A percentile compares a stretch with the other conserved stretches of the same genome.
These are phyloP conservation scores for Hoplodrina blanda DNA, from an alignment of 2,888 invertebrate genomes.

Conservation along the genomic window DNA sequence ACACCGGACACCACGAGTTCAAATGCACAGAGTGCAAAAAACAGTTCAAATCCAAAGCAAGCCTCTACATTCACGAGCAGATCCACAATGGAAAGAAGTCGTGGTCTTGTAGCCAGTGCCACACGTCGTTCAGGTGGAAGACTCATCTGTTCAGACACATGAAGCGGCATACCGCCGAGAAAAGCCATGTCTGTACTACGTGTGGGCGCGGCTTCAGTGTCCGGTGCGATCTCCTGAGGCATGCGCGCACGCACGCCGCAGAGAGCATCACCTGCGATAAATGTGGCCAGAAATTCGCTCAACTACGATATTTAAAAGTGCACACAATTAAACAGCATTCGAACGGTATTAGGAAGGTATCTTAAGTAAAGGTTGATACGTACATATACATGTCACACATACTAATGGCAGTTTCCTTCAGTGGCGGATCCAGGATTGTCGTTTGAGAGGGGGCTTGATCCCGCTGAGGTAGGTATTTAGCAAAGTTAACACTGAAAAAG, in stretches of 20 bases:
- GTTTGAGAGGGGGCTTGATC: too few species aligned
- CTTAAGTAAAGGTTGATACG: conserved; percentile 6
- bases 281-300: conserved; percentile 87
- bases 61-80: conserved; percentile 87
- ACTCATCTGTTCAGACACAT: conserved; percentile 84
- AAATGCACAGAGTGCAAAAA: conserved; percentile 87
- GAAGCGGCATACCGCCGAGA: conserved; percentile 81
- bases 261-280: conserved; percentile 81
- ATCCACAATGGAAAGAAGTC: conserved; percentile 73
- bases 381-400: background rate
- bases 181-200: conserved; percentile 80
- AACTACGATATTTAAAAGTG: conserved; percentile 88
- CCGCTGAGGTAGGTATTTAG: too few species aligned
- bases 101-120: conserved; percentile 75
- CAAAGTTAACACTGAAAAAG: too few species aligned
- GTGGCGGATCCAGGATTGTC: too few species aligned
- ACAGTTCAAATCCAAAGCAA: conserved; percentile 85
- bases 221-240: conserved; percentile 86
- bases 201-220: conserved; percentile 88
- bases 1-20: conserved; percentile 82
- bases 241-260: conserved; percentile 85
- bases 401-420: too few species aligned
- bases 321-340: conserved; percentile 82
- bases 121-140: conserved; percentile 84
- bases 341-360: background rate